Percentiles rank a stretch among this genome's conserved stretches.
These are phyloP conservation scores for Drosophila pegasa DNA, from an alignment of 2,888 invertebrate species.

Conservation along the genomic window DNA sequence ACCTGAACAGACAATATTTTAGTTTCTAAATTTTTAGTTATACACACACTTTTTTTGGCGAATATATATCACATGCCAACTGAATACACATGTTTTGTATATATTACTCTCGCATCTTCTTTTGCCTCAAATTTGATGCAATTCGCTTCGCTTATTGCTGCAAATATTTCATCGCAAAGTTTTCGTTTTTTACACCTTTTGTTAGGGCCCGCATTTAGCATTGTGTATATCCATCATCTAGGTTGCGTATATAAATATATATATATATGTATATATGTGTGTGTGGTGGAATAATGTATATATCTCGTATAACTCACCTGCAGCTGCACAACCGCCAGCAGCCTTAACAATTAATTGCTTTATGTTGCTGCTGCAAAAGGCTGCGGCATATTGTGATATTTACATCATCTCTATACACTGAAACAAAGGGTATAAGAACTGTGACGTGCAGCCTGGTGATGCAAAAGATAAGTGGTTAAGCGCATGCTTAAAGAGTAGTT, in stretches of 20 bases:
- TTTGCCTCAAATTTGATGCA: slow-evolving; percentile 29
- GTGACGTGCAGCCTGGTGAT: neutral
- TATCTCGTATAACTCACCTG: slow-evolving; percentile 59
- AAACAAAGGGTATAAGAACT: neutral
- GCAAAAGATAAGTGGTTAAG: neutral
- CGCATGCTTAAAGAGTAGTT: neutral
- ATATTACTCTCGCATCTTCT: neutral
- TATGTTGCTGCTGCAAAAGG: slow-evolving; percentile 42
- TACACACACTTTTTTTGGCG: neutral
- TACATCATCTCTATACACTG: slow-evolving; percentile 36
- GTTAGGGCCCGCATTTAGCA: slow-evolving; percentile 47
- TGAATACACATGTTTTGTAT: neutral
- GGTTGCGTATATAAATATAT: slow-evolving; percentile 22
- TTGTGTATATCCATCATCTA: slow-evolving; percentile 53
- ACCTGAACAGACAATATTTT: slow-evolving; percentile 9
- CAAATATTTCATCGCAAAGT: slow-evolving; percentile 41
- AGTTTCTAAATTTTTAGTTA: neutral
- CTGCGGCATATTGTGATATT: slow-evolving; percentile 43
- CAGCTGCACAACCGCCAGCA: slow-evolving; percentile 54
- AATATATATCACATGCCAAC: neutral
- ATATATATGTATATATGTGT: too few species aligned
- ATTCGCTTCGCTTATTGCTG: slow-evolving; percentile 22
- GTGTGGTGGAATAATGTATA: slow-evolving; percentile 29
- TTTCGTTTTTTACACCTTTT: slow-evolving; percentile 5
- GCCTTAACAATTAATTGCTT: slow-evolving; percentile 65